These are phyloP conservation scores for Dyspetes luteomarginatus DNA, from an alignment of 2,888 invertebrate genomes.

Conservation along the genomic window DNA sequence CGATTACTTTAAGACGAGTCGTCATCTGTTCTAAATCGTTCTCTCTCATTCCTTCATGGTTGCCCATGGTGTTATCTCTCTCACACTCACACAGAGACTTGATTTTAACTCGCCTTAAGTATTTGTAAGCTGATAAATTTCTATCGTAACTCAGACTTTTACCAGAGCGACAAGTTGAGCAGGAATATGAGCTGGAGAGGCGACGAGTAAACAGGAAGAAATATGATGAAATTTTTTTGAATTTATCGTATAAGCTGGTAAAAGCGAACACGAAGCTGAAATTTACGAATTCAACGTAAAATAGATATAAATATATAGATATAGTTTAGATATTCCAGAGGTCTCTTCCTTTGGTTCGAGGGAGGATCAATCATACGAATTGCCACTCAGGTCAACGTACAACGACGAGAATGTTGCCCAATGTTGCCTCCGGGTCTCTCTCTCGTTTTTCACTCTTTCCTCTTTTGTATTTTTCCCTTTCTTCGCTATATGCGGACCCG, in stretches of 20 bases:
- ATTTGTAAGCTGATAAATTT: conserved; percentile 31
- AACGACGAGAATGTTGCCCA: conserved; percentile 45
- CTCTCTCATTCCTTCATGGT: too few relatives aligned
- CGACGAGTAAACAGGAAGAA: conserved; percentile 57
- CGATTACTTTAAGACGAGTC: too few relatives aligned
- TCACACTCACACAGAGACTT: too few relatives aligned
- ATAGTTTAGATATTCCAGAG: neutral
- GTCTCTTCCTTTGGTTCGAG: conserved; percentile 44
- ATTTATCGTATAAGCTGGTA: conserved; percentile 33
- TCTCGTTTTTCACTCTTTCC: neutral
- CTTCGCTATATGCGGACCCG: neutral
- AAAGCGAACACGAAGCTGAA: conserved; percentile 6
- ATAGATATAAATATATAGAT: conserved; percentile 9
- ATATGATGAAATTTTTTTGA: conserved; percentile 47
- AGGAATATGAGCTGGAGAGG: neutral
- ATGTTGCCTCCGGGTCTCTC: neutral
- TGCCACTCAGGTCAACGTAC: conserved; percentile 72
- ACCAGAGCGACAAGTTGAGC: neutral
- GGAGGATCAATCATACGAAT: conserved; percentile 75
- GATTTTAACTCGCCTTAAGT: too few relatives aligned
- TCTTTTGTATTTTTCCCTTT: neutral
- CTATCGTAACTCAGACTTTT: conserved; percentile 6
- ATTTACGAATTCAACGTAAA: neutral
- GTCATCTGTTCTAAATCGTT: too few relatives aligned
- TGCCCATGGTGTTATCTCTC: too few relatives aligned